Evolutionary conservation across 2,113 vertebrate species (phyloP), one percentile per base, ranked within the genome.

Genomic region (Machaerirhynchus nigripectus): DNA sequence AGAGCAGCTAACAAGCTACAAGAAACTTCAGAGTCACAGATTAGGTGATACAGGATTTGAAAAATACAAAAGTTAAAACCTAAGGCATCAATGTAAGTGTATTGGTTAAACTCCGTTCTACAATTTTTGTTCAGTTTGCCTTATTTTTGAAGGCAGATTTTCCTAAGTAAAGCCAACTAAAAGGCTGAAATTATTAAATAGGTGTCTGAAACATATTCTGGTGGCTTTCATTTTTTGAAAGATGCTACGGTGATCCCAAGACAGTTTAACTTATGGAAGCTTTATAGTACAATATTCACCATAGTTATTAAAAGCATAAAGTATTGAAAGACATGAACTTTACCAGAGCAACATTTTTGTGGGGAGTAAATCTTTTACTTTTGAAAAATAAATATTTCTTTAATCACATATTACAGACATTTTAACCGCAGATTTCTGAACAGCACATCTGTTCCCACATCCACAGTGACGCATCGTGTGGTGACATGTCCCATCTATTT

Each of bases 341-440:
- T 55, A 93, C 68, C 61, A 71, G 33, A 71, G 56, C 22, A 70
- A 93, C 65, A 69, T 93, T 97, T 95, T 91, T 96, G 90, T 92
- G 90, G 84, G 28, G 19, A 94, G 35, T 39, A 92, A 92, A 92
- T 87, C 70, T 93, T 92, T 94, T 69, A 56, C 60, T 93, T 86
- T 67, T 69, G 89, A 97, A 96, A 94, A 97, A 89, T 39, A 96
- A 97, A 84, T 95, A 90, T 94, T 96, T 93, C 73, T 93, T 95
- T 90, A 95, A 84, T 95, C 75, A 86, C 44, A 74, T 76, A 92
- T 90, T 97, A 67, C 80, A 87, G 81, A 49, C 64, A 79, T 82
- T 91, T 94, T 77, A 79, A 88, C 84, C 64, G 8, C 69, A 3
- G 39, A 37, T 63, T 85, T 92, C 79, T 96, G 86, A 97, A 96